Conservation (phyloP, 2,888 invertebrate species). For the Drosophila putrida region DNA sequence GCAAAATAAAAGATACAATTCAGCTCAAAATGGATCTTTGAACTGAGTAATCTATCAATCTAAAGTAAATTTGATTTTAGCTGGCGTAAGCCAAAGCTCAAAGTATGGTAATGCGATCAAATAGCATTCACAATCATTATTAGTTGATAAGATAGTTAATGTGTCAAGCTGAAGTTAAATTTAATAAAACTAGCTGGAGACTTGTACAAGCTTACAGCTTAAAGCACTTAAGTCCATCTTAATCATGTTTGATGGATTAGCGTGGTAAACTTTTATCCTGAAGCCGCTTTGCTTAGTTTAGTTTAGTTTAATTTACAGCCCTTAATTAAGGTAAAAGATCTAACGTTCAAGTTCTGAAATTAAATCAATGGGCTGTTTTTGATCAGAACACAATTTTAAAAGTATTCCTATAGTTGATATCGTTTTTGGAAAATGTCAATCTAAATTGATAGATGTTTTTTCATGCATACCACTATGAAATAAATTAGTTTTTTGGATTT, state of each 20-base stretch:
- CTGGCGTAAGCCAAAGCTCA: neutral
- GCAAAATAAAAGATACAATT: no score
- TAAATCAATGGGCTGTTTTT: no score
- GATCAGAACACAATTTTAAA: no score
- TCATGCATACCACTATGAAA: no score
- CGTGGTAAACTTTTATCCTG: neutral
- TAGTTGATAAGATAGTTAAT: neutral
- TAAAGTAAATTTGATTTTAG: neutral
- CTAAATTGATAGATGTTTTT: no score
- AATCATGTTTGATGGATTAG: constrained; percentile 1
- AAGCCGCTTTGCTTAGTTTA: constrained; percentile 1
- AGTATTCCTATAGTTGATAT: no score
- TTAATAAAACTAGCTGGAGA: constrained; percentile 6
- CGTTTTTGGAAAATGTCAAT: no score
- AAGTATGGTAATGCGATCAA: neutral
- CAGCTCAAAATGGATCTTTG: neutral
- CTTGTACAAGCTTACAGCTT: constrained; percentile 49
- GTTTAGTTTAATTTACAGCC: no score
- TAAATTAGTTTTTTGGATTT: no score
- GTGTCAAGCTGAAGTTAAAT: neutral
- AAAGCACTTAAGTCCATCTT: neutral
- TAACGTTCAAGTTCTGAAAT: no score
- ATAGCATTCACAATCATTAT: neutral
- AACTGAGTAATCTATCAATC: neutral
- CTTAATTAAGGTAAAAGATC: no score